Conservation (phyloP, 1,140 invertebrate species). For the Yoshiicerus persimilis region DNA sequence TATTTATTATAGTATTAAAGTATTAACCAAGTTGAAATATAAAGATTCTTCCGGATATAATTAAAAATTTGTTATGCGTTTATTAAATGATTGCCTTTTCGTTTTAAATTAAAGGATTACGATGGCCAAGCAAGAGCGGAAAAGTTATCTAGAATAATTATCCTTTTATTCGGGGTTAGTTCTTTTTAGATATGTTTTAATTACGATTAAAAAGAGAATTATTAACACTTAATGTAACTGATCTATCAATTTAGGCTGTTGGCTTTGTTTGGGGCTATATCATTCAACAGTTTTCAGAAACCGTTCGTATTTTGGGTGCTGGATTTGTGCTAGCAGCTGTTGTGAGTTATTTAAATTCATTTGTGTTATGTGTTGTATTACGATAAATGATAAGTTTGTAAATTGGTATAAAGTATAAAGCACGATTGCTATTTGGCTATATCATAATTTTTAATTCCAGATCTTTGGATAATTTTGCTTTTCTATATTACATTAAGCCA, state of each 20-base stretch:
- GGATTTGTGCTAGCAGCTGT: constrained; percentile 83
- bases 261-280: constrained; percentile 90
- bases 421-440: background rate
- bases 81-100: background rate
- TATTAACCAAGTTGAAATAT: too few relatives aligned
- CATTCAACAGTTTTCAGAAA: constrained; percentile 93
- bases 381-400: background rate
- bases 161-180: constrained; percentile 80
- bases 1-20: too few relatives aligned
- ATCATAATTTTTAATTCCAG: too few relatives aligned
- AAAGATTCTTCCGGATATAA: too few relatives aligned
- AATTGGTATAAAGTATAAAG: background rate
- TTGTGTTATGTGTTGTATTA: background rate
- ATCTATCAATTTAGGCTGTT: constrained; percentile 60
- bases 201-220: too few relatives aligned
- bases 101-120: constrained; percentile 70
- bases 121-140: constrained; percentile 87
- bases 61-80: background rate
- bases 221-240: background rate
- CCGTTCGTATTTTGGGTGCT: constrained; percentile 86
- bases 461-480: too few relatives aligned
- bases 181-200: too few relatives aligned
- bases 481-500: too few relatives aligned
- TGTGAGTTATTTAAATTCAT: constrained; percentile 59
- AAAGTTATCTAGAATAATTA: constrained; percentile 81